phyloP scores from a whole-genome alignment of 2,888 invertebrate species.

The Microctonus hyperodae region DNA sequence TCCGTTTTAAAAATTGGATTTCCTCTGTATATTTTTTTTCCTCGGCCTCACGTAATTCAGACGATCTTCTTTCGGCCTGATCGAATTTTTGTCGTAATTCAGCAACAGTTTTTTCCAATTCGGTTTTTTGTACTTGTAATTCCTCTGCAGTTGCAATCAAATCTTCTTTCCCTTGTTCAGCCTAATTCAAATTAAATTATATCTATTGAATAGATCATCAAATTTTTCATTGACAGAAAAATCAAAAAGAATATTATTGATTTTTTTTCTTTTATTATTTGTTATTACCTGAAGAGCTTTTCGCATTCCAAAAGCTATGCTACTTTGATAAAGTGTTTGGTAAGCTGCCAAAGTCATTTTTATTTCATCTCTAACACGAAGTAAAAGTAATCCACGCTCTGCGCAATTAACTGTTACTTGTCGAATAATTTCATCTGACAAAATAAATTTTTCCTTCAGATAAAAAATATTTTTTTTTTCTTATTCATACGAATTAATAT shows the following conservation, averaged over 20 bases:
- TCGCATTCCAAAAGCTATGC: constrained; percentile 96
- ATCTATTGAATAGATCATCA: no score
- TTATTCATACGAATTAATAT: not conserved
- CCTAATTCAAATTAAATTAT: constrained; percentile 61
- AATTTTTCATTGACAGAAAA: not conserved
- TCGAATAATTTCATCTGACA: constrained; percentile 81
- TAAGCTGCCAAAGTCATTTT: constrained; percentile 97
- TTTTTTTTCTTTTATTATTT: not conserved
- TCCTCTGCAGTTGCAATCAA: constrained; percentile 77
- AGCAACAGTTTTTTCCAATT: constrained; percentile 65
- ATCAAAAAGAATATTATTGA: not conserved
- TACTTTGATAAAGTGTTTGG: constrained; percentile 95
- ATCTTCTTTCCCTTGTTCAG: constrained; percentile 88
- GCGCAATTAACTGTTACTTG: constrained; percentile 98
- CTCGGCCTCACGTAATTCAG: constrained; percentile 85
- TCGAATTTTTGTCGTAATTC: constrained; percentile 78
- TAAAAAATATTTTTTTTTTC: not conserved
- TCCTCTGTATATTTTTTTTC: constrained; percentile 94
- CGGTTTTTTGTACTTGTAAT: constrained; percentile 72
- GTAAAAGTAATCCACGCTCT: constrained; percentile 90
- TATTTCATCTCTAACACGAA: constrained; percentile 94
- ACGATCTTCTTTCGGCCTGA: constrained; percentile 81
- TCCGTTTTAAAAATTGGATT: constrained; percentile 89
- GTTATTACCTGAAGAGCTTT: constrained; percentile 85
- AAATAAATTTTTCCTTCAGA: not conserved